Evolutionary conservation across 2,113 vertebrate genomes (phyloP).

Genomic region (Lepisosteus oculatus): DNA sequence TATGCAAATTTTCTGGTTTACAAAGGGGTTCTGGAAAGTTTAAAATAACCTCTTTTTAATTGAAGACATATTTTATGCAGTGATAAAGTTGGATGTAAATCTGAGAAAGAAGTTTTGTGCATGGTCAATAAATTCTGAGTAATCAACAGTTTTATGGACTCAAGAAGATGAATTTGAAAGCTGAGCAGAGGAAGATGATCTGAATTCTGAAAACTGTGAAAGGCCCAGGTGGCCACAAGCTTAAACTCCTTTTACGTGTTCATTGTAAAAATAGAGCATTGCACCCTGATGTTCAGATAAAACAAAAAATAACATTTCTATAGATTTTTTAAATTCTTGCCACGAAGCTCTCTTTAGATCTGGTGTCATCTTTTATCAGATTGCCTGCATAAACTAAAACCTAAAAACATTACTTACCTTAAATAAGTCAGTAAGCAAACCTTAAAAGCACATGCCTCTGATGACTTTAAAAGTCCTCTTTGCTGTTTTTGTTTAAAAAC

Average conservation of each 20-base stretch:
- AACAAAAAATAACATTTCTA: neutral
- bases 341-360: no score
- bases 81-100: slow-evolving; percentile 44
- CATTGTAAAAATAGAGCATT: neutral
- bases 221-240: neutral
- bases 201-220: slow-evolving; percentile 42
- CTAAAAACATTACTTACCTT: no score
- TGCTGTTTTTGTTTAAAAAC: no score
- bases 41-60: slow-evolving; percentile 39
- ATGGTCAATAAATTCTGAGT: slow-evolving; percentile 57
- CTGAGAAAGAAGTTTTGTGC: slow-evolving; percentile 43
- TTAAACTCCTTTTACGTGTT: neutral
- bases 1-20: slow-evolving; percentile 72
- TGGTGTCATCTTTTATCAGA: no score
- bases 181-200: slow-evolving; percentile 42
- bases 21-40: slow-evolving; percentile 39
- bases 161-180: slow-evolving; percentile 44
- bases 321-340: no score
- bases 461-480: no score
- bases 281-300: neutral
- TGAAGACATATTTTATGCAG: slow-evolving; percentile 51
- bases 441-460: no score
- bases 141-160: slow-evolving; percentile 52
- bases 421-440: no score
- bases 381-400: no score